These are phyloP conservation scores for Threskiornis aethiopicus DNA, from an alignment of 2,797 vertebrate species.

Conservation along the genomic window DNA sequence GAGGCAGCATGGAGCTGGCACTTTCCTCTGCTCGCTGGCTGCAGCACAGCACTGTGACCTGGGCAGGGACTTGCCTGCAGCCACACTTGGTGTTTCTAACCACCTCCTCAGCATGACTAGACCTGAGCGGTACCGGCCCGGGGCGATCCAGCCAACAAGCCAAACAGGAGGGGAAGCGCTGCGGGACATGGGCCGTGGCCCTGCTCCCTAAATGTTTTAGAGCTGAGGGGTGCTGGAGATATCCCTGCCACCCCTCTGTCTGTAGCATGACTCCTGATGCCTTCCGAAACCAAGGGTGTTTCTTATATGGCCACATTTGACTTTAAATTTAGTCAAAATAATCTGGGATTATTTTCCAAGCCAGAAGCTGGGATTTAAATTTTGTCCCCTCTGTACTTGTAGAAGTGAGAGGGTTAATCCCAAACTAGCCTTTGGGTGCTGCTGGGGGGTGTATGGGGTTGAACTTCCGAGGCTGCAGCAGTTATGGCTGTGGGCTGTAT, in stretches of 20 bases:
- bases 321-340: not conserved
- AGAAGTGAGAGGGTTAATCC: not conserved
- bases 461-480: not conserved
- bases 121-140: conserved; percentile 63
- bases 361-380: not conserved
- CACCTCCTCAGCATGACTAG: conserved; percentile 77
- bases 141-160: conserved; percentile 58
- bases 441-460: not conserved
- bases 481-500: not conserved
- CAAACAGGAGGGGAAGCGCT: conserved; percentile 36
- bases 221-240: not conserved
- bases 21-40: conserved; percentile 60
- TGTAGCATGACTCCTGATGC: not conserved
- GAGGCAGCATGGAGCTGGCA: conserved; percentile 61
- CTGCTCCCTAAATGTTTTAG: not conserved
- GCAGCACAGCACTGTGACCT: conserved; percentile 45
- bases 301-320: not conserved
- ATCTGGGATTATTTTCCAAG: not conserved
- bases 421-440: not conserved
- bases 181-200: not conserved
- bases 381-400: not conserved
- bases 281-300: not conserved
- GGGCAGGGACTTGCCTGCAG: conserved; percentile 60
- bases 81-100: conserved; percentile 47
- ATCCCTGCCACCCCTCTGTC: not conserved